Percentiles rank a stretch among this genome's conserved stretches.
Conservation (phyloP, 2,113 vertebrate genomes). For the Hypomesus transpacificus region DNA sequence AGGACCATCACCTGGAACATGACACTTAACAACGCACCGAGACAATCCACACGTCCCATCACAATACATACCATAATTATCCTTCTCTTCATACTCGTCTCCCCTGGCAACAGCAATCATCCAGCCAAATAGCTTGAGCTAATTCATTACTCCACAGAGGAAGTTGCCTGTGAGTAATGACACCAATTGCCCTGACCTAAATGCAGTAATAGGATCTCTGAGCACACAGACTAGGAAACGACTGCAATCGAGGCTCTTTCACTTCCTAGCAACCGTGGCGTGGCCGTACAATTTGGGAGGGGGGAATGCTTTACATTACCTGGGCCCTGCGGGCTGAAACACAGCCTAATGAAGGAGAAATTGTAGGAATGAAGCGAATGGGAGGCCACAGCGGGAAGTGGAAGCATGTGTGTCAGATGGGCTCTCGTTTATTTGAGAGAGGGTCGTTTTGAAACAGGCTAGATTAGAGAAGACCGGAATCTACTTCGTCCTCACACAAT, state of each 20-base stretch:
- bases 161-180: slow-evolving; percentile 96
- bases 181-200: slow-evolving; percentile 93
- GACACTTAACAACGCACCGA: slow-evolving; percentile 33
- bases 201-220: slow-evolving; percentile 89
- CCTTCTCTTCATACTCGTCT: slow-evolving; percentile 83
- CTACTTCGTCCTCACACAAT: slow-evolving; percentile 40
- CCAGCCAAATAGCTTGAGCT: slow-evolving; percentile 86
- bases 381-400: slow-evolving; percentile 69
- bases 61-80: slow-evolving; percentile 68
- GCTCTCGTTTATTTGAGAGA: slow-evolving; percentile 55
- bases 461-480: slow-evolving; percentile 63
- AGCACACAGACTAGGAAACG: slow-evolving; percentile 84
- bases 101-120: slow-evolving; percentile 87
- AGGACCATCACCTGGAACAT: neutral
- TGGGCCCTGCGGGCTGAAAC: slow-evolving; percentile 68
- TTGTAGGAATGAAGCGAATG: slow-evolving; percentile 66
- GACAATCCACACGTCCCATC: slow-evolving; percentile 58
- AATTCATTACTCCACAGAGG: slow-evolving; percentile 90
- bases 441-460: slow-evolving; percentile 44
- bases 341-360: slow-evolving; percentile 71
- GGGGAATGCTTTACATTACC: slow-evolving; percentile 70
- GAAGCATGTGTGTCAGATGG: slow-evolving; percentile 72
- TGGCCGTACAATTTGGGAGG: slow-evolving; percentile 62
- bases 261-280: slow-evolving; percentile 84
- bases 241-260: slow-evolving; percentile 81